Percentiles rank a stretch among this genome's conserved stretches.
phyloP scores from a whole-genome alignment of 2,113 vertebrate species.

The Melanocharis versteri region DNA sequence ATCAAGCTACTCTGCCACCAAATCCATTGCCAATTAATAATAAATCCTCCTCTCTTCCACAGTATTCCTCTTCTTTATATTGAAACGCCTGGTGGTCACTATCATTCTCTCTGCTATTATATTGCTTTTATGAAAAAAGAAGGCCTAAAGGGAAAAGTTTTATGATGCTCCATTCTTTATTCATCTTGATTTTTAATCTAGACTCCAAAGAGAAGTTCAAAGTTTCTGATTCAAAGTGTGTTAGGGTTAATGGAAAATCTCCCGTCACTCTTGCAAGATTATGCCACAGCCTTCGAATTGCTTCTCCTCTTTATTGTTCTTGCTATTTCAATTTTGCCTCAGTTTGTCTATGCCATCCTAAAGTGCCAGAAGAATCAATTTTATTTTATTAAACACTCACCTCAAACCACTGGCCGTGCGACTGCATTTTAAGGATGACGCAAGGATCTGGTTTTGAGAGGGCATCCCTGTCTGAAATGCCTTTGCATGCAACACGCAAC shows the following conservation, averaged over 20 bases:
- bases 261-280: not conserved
- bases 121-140: not conserved
- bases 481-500: constrained; percentile 88
- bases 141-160: not conserved
- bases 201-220: not conserved
- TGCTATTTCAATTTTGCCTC: not conserved
- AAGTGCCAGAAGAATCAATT: not conserved
- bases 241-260: not conserved
- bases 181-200: not conserved
- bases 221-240: not conserved
- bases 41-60: not conserved
- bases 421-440: constrained; percentile 94
- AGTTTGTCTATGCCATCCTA: not conserved
- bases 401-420: constrained; percentile 96
- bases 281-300: not conserved
- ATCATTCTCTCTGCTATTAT: not conserved
- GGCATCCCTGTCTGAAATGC: constrained; percentile 91
- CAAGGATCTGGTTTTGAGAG: constrained; percentile 96
- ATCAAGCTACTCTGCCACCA: not conserved
- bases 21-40: not conserved
- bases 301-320: not conserved
- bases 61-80: not conserved
- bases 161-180: not conserved
- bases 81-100: not conserved
- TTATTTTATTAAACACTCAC: constrained; percentile 67